phyloP scores from a whole-genome alignment of 2,797 vertebrate genomes.

The Anas bahamensis region DNA sequence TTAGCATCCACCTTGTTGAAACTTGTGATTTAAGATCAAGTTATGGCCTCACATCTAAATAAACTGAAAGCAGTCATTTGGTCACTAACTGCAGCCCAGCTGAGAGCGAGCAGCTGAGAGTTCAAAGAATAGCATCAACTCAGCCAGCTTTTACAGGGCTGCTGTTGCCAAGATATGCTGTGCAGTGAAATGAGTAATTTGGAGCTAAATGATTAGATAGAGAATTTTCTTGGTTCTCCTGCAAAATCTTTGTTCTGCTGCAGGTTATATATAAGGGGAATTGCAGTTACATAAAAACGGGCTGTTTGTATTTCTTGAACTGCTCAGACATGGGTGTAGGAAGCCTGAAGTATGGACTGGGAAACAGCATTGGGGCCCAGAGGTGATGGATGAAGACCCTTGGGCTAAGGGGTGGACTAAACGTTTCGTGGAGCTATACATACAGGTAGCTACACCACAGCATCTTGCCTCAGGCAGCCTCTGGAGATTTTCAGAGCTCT shows the following conservation, averaged over 20 bases:
- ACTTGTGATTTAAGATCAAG: slow-evolving; percentile 5
- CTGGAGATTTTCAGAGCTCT: neutral
- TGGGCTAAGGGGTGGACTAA: neutral
- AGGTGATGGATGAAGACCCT: neutral
- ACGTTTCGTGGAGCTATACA: neutral
- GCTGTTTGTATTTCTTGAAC: neutral
- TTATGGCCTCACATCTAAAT: slow-evolving; percentile 28
- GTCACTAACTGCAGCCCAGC: slow-evolving; percentile 48
- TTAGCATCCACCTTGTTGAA: slow-evolving; percentile 9
- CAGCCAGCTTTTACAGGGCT: slow-evolving; percentile 24
- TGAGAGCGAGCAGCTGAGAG: slow-evolving; percentile 44
- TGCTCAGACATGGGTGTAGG: neutral
- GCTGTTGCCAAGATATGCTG: slow-evolving; percentile 48
- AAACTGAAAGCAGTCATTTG: slow-evolving; percentile 33
- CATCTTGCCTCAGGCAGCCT: neutral
- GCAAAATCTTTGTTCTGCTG: neutral
- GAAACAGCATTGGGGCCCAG: neutral
- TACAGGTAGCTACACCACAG: no score
- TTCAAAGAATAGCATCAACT: slow-evolving; percentile 50
- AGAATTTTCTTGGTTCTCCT: neutral
- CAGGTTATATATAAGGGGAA: neutral
- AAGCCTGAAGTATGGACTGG: neutral
- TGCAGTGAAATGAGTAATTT: slow-evolving; percentile 39
- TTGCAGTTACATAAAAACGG: neutral
- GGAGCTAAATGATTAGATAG: slow-evolving; percentile 5